These are phyloP conservation scores for Platerodrilus igneus DNA, from an alignment of 2,888 invertebrate species.

Conservation along the genomic window DNA sequence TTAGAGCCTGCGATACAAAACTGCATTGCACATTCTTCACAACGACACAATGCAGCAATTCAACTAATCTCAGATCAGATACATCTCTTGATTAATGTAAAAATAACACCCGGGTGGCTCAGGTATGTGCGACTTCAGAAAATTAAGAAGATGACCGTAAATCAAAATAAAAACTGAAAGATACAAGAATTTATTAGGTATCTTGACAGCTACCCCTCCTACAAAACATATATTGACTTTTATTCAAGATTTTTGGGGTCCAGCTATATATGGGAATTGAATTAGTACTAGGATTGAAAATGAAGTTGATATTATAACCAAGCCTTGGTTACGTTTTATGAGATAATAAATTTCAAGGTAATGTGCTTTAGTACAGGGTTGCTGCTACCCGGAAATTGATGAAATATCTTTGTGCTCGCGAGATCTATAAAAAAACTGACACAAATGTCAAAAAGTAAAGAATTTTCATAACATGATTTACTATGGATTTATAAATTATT, in stretches of 20 bases:
- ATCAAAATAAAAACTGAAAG: slow-evolving; percentile 42
- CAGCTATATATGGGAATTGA: slow-evolving; percentile 18
- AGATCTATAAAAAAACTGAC: no score
- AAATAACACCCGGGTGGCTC: slow-evolving; percentile 29
- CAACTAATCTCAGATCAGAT: slow-evolving; percentile 37
- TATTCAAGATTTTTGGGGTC: slow-evolving; percentile 16
- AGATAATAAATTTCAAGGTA: no score
- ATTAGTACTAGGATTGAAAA: slow-evolving; percentile 18
- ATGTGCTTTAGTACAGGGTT: no score
- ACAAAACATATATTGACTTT: slow-evolving; percentile 40
- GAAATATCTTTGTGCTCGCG: no score
- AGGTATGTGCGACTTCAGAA: slow-evolving; percentile 37
- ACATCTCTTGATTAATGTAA: slow-evolving; percentile 40
- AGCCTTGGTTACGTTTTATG: no score
- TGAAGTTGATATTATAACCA: no score
- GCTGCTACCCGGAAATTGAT: no score
- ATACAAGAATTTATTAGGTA: slow-evolving; percentile 37
- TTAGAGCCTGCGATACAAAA: no score
- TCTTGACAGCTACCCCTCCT: slow-evolving; percentile 39
- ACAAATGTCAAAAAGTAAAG: no score
- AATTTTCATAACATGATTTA: no score
- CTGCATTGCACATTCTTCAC: slow-evolving; percentile 30
- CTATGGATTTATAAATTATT: no score
- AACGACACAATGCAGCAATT: slow-evolving; percentile 30
- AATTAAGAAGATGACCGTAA: slow-evolving; percentile 39